A percentile compares a stretch with the other conserved stretches of the same genome.
Conservation (phyloP, 2,888 invertebrate genomes). For the Drosophila fungiperda region DNA sequence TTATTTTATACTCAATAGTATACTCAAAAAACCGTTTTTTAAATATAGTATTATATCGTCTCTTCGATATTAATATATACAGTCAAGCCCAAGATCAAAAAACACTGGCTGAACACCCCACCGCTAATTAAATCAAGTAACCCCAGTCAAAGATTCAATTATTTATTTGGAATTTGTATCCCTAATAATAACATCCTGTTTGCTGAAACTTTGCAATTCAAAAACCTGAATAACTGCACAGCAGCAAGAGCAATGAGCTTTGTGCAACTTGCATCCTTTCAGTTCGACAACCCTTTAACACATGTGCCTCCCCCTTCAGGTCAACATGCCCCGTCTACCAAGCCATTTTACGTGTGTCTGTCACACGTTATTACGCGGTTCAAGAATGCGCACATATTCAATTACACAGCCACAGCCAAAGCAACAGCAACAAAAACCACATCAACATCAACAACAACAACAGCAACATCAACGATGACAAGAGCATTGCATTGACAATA, state of each 20-base stretch:
- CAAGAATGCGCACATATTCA: constrained; percentile 76
- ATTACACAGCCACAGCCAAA: constrained; percentile 59
- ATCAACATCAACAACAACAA: constrained; percentile 13
- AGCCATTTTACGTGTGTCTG: constrained; percentile 62
- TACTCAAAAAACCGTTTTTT: too few relatives aligned
- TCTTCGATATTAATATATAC: neutral
- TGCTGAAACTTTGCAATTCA: constrained; percentile 1
- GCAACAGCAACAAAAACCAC: constrained; percentile 15
- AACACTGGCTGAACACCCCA: neutral
- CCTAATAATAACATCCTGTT: constrained; percentile 18
- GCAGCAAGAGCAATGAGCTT: constrained; percentile 16
- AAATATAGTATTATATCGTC: neutral
- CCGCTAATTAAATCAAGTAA: neutral
- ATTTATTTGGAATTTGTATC: neutral
- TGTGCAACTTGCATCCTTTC: constrained; percentile 19
- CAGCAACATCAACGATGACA: constrained; percentile 40
- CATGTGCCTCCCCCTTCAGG: constrained; percentile 31
- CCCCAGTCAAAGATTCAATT: neutral
- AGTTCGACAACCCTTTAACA: constrained; percentile 21
- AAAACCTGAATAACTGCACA: constrained; percentile 6
- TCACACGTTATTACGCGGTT: constrained; percentile 65
- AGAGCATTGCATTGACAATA: constrained; percentile 69
- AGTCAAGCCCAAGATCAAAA: neutral
- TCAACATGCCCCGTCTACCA: neutral
- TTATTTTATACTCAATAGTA: too few relatives aligned